Base-by-base conservation (phyloP, 1,140 invertebrate species). In the Drosophila nikananu region DNA sequence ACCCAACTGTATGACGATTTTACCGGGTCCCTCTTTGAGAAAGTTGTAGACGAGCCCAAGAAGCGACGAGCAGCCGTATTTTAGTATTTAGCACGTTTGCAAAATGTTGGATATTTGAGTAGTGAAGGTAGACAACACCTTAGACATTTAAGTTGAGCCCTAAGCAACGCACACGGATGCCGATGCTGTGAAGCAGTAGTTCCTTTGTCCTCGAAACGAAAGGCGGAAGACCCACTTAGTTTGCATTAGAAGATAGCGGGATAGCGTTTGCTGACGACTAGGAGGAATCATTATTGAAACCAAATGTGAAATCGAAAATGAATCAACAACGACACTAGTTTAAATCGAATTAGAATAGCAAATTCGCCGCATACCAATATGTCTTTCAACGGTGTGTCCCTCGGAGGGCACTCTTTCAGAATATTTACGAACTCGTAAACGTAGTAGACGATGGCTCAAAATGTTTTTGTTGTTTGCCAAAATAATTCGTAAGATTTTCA, bases 301-400 rank as follows among this genome's bases (percentile, higher is more conserved):
- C 79, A 74, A 61, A 65, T 77, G 70, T 86, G 80, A 67, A 76
- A 86, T 77, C 58, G 64, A 68, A 78, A 54, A 75, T 78, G 60
- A 92, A 82, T 81, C 84, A 86, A 92, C 91, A 92, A 92, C 91
- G 87, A 92, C 72, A 91, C 86, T 92, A 92, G 91, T 82, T 81
- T 82, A 86, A 79, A 77, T 77, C 71, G 54, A 86, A 89, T 81
- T 89, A 89, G 86, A 80, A 71, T 90, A 90, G 71, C 54, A 19
- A 70, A 71, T 49, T 77, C 80, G 67, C 66, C 62, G 49, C 58
- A 83, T 78, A 75, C 63, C 51, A 81, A 75, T 49, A 83, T 35
- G 66, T 90, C 59, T 79, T 90, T 90, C 78, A 89, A 68, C 63
- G 58, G 61, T 73, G 81, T 77, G 65, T 35, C 54, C 52, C 15